These are phyloP conservation scores for Aldabrachelys gigantea DNA, from an alignment of 2,113 vertebrate genomes.

Conservation along the genomic window DNA sequence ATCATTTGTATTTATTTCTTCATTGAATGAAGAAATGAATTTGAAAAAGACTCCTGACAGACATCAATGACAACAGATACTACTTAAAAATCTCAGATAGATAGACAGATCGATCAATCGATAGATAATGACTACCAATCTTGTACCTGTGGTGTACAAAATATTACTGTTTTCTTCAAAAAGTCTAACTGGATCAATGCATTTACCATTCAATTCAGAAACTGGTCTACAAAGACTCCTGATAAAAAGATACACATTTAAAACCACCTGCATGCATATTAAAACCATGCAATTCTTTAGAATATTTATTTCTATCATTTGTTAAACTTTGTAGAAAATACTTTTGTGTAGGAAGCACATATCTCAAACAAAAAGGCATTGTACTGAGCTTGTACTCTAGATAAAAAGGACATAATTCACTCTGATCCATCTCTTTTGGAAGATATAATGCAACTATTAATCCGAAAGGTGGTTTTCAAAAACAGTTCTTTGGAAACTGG, in stretches of 20 bases:
- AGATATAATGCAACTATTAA: constrained; percentile 15
- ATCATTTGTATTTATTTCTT: not conserved
- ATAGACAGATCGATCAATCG: not conserved
- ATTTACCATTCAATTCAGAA: not conserved
- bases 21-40: not conserved
- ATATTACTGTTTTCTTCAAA: not conserved
- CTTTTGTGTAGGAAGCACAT: constrained; percentile 43
- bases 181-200: not conserved
- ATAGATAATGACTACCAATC: not conserved
- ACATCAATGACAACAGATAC: not conserved
- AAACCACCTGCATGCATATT: constrained; percentile 22
- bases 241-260: not conserved
- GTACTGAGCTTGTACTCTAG: constrained; percentile 43
- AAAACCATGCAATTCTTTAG: constrained; percentile 57
- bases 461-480: constrained; percentile 27
- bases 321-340: constrained; percentile 50
- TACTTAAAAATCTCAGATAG: not conserved
- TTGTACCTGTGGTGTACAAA: not conserved
- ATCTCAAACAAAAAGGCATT: constrained; percentile 50
- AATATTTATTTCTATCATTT: constrained; percentile 55
- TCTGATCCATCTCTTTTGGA: constrained; percentile 10
- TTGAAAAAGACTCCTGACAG: not conserved
- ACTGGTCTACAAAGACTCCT: not conserved
- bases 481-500: constrained; percentile 55
- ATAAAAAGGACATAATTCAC: constrained; percentile 52